Evolutionary conservation across 2,888 invertebrate genomes (phyloP).

Genomic region (Quadriops clusia): DNA sequence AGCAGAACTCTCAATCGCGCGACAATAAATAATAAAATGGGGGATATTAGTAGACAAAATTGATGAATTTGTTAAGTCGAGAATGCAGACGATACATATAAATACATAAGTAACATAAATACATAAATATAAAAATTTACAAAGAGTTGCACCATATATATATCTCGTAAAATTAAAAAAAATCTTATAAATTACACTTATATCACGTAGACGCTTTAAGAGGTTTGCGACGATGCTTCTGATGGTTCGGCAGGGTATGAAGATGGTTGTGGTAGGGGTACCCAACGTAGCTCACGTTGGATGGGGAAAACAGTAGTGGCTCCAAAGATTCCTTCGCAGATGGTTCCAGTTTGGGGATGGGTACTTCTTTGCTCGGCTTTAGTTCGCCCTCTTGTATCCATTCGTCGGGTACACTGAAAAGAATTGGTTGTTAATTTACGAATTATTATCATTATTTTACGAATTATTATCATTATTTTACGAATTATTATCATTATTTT

Average conservation of each 20-base stretch:
- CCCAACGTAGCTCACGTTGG: too few species aligned
- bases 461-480: too few species aligned
- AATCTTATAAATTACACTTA: constrained; percentile 10
- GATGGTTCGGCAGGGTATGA: constrained; percentile 22
- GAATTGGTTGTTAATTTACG: too few species aligned
- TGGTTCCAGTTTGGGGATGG: constrained; percentile 41
- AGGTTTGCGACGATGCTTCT: constrained; percentile 34
- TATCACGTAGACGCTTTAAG: constrained; percentile 18
- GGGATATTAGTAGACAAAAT: constrained; percentile 1
- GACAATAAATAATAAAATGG: constrained; percentile 6
- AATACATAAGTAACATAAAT: constrained; percentile 7
- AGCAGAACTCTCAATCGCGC: constrained; percentile 6
- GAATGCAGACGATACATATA: too few species aligned
- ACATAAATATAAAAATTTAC: constrained; percentile 9
- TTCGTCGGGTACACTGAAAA: constrained; percentile 68
- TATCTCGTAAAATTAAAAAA: too few species aligned
- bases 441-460: too few species aligned
- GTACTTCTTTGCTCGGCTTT: constrained; percentile 48
- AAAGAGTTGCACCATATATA: constrained; percentile 13
- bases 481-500: too few species aligned
- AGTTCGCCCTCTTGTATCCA: constrained; percentile 71
- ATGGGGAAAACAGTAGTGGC: constrained; percentile 39
- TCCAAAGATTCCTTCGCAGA: constrained; percentile 42
- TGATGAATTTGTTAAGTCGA: too few species aligned
- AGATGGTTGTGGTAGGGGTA: constrained; percentile 13